Evolutionary conservation across 2,797 vertebrate genomes (phyloP).

Genomic region (Gallinago stenura): DNA sequence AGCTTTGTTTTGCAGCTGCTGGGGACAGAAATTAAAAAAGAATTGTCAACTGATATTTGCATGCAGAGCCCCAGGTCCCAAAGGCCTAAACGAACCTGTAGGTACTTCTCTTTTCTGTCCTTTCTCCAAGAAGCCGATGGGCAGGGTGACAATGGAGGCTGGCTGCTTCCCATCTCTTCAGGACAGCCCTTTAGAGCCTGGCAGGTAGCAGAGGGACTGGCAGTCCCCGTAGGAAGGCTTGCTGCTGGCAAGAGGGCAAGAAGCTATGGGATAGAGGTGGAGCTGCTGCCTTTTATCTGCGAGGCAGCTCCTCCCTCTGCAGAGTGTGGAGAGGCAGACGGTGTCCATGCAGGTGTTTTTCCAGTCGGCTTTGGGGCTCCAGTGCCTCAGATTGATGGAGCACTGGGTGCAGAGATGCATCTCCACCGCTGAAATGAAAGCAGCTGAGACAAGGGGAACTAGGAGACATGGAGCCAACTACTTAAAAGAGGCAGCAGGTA

Average conservation of each 20-base stretch:
- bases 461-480: background rate
- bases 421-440: background rate
- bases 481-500: constrained; percentile 26
- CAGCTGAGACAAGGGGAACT: background rate
- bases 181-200: background rate
- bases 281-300: background rate
- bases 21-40: background rate
- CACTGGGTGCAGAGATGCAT: background rate
- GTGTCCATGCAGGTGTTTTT: background rate
- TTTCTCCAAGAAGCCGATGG: background rate
- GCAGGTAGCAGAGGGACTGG: background rate
- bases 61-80: background rate
- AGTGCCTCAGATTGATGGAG: background rate
- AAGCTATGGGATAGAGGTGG: constrained; percentile 25
- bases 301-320: constrained; percentile 28
- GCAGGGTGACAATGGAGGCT: background rate
- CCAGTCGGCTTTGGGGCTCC: background rate
- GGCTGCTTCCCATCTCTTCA: background rate
- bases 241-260: background rate
- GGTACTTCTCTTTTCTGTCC: background rate
- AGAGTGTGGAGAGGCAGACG: background rate
- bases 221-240: background rate
- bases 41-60: background rate
- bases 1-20: background rate
- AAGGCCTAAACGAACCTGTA: background rate